Conservation (phyloP, 2,888 invertebrate species). For the Caenorhabditis uteleia region DNA sequence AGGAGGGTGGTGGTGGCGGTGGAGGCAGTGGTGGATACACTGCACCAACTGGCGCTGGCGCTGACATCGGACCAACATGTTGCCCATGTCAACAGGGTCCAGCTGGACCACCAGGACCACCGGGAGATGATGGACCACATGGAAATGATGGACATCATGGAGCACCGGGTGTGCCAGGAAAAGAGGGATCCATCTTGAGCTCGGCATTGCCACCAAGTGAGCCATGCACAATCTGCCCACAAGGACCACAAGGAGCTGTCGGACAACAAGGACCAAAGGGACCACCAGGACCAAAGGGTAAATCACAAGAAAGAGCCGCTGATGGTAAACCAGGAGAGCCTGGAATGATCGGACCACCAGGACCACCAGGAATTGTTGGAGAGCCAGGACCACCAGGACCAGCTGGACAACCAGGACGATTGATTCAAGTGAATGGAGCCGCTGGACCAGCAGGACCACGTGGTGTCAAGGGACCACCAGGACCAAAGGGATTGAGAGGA, state of each 20-base stretch:
- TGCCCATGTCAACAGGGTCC: slow-evolving; percentile 61
- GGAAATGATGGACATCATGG: slow-evolving; percentile 61
- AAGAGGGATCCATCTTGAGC: slow-evolving; percentile 51
- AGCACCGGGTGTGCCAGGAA: slow-evolving; percentile 59
- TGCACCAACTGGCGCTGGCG: slow-evolving; percentile 38
- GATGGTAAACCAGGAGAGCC: slow-evolving; percentile 56
- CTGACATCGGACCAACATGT: slow-evolving; percentile 54
- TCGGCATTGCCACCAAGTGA: slow-evolving; percentile 55
- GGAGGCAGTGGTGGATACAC: slow-evolving; percentile 50
- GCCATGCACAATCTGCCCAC: slow-evolving; percentile 65
- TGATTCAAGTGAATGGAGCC: slow-evolving; percentile 50
- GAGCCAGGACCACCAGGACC: slow-evolving; percentile 64
- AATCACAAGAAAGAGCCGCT: slow-evolving; percentile 63
- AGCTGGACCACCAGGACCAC: slow-evolving; percentile 58
- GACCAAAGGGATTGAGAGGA: slow-evolving; percentile 65
- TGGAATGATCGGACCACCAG: slow-evolving; percentile 61
- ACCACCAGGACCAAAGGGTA: slow-evolving; percentile 66
- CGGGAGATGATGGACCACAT: slow-evolving; percentile 46
- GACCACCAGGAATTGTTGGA: slow-evolving; percentile 59
- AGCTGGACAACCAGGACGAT: slow-evolving; percentile 62
- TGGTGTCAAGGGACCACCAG: slow-evolving; percentile 62
- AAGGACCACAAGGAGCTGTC: slow-evolving; percentile 61
- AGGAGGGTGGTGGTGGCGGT: slow-evolving; percentile 55
- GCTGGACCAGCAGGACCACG: slow-evolving; percentile 64
- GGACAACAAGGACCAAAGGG: slow-evolving; percentile 58